Evolutionary conservation across 1,140 invertebrate species (phyloP).

Genomic region (Saccostrea echinata): DNA sequence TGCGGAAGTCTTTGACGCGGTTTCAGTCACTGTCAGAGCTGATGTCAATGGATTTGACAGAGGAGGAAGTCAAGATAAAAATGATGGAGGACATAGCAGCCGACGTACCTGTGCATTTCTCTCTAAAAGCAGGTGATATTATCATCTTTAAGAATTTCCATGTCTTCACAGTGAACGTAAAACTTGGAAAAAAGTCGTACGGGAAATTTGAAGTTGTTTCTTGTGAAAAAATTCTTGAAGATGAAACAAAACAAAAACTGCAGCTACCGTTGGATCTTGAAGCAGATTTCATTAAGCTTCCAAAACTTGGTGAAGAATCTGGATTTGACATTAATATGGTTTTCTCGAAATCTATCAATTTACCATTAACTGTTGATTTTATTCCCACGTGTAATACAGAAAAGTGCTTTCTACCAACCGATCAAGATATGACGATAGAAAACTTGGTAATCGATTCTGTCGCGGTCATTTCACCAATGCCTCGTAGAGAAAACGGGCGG

Average conservation of each 20-base stretch:
- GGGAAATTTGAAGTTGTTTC: conserved; percentile 71
- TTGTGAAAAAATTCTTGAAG: conserved; percentile 39
- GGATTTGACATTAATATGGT: conserved; percentile 48
- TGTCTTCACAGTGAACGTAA: conserved; percentile 48
- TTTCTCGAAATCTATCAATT: conserved; percentile 25
- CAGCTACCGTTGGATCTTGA: conserved; percentile 42
- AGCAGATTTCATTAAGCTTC: conserved; percentile 34
- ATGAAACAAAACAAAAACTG: conserved; percentile 26
- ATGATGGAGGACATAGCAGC: conserved; percentile 65
- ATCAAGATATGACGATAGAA: conserved; percentile 44
- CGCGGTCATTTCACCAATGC: conserved; percentile 50
- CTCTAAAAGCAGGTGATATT: conserved; percentile 63
- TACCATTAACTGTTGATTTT: conserved; percentile 47
- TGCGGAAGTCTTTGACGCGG: conserved; percentile 56
- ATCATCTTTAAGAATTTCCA: conserved; percentile 56
- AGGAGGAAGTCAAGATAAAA: conserved; percentile 58
- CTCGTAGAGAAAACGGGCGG: conserved; percentile 14
- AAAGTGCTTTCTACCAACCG: conserved; percentile 25
- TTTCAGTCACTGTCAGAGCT: conserved; percentile 52
- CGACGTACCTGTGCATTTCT: conserved; percentile 68
- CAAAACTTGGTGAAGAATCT: conserved; percentile 43
- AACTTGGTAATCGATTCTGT: conserved; percentile 53
- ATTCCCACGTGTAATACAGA: background rate
- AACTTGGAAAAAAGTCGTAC: conserved; percentile 60
- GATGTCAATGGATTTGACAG: conserved; percentile 43